Evolutionary conservation across 1,140 invertebrate genomes (phyloP).

Genomic region (Pseudomyrmex concolor): DNA sequence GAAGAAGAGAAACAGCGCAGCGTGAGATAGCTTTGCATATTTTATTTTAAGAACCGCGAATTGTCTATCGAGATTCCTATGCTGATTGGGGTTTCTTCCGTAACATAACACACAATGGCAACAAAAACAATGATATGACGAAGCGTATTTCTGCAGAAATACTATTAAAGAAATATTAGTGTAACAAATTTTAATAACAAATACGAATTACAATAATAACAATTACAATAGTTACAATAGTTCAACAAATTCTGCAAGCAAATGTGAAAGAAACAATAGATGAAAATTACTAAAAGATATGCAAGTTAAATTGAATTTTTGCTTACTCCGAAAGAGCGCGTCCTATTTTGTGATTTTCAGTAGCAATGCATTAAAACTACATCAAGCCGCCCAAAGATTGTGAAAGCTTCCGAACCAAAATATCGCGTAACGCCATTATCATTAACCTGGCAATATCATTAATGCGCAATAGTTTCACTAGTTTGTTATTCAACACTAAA

Average conservation of each 20-base stretch:
- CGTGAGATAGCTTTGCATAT: background rate
- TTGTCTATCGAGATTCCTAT: background rate
- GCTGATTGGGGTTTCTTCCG: background rate
- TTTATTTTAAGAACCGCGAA: background rate
- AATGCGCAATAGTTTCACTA: background rate
- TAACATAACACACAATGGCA: background rate
- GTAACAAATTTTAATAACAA: no score
- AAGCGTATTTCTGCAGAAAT: no score
- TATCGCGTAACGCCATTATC: constrained; percentile 14
- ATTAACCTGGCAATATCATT: constrained; percentile 28
- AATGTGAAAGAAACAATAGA: no score
- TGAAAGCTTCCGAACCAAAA: constrained; percentile 28
- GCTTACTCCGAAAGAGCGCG: no score
- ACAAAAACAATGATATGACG: no score
- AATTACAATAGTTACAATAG: no score
- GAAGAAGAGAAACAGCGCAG: background rate
- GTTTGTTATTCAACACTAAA: background rate
- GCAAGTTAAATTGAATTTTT: no score
- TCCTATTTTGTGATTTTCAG: background rate
- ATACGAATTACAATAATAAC: no score
- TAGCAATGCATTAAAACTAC: constrained; percentile 18
- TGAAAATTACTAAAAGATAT: no score
- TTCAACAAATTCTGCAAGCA: no score
- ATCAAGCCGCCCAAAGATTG: constrained; percentile 7
- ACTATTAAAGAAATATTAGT: no score